Percentiles rank a stretch among this genome's conserved stretches.
phyloP scores from a whole-genome alignment of 1,140 invertebrate genomes.

The Pogonognathellus flavescens region DNA sequence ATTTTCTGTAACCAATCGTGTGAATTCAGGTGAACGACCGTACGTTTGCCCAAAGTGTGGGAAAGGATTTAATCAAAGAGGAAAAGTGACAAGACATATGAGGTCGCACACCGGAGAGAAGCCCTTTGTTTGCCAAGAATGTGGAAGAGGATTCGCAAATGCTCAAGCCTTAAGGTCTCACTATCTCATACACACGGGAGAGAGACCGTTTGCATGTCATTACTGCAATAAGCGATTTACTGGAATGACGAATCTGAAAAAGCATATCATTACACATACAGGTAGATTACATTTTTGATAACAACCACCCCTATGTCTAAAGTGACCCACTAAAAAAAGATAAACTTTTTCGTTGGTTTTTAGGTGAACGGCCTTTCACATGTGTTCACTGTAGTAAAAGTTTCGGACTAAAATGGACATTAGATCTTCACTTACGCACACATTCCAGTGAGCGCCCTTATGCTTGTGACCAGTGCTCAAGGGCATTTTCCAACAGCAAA shows the following conservation, averaged over 20 bases:
- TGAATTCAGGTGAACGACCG: constrained; percentile 73
- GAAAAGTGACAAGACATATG: constrained; percentile 68
- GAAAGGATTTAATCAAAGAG: constrained; percentile 72
- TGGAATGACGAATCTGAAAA: constrained; percentile 70
- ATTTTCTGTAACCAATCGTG: constrained; percentile 51
- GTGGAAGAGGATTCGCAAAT: constrained; percentile 66
- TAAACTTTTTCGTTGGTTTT: not conserved
- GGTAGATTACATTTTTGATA: constrained; percentile 60
- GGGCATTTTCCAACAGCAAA: constrained; percentile 73
- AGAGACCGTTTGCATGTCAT: constrained; percentile 69
- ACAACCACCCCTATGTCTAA: not conserved
- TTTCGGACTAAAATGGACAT: constrained; percentile 72
- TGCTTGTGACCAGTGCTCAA: constrained; percentile 72
- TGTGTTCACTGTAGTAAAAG: constrained; percentile 74
- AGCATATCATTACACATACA: constrained; percentile 70
- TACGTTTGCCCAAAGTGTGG: constrained; percentile 74
- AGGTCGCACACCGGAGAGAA: constrained; percentile 67
- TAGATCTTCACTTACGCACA: constrained; percentile 69
- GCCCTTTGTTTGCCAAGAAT: constrained; percentile 65
- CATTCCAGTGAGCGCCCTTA: constrained; percentile 70
- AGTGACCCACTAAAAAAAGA: not conserved
- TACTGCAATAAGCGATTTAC: constrained; percentile 70
- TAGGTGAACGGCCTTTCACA: constrained; percentile 74
- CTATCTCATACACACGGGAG: constrained; percentile 65
- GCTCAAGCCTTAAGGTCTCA: constrained; percentile 65